A percentile compares a stretch with the other conserved stretches of the same genome.
These are phyloP conservation scores for Philhelius pedissequus DNA, from an alignment of 2,888 invertebrate species.

Conservation along the genomic window DNA sequence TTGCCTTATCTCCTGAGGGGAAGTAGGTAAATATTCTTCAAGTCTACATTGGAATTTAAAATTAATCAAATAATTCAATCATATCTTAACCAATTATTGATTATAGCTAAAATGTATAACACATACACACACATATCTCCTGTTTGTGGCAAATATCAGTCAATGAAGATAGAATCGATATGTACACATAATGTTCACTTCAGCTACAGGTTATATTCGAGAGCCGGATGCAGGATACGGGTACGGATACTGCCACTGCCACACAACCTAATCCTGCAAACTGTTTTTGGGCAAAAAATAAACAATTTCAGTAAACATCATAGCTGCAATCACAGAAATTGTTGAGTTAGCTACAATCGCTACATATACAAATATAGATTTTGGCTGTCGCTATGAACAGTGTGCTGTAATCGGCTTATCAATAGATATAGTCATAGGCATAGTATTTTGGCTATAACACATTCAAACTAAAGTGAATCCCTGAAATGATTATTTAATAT, in stretches of 20 bases:
- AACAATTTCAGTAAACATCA: not conserved
- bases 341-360: not conserved
- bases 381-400: too few relatives aligned
- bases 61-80: too few relatives aligned
- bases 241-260: not conserved
- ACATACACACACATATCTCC: too few relatives aligned
- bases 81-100: too few relatives aligned
- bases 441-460: not conserved
- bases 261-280: not conserved
- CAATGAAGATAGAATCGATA: not conserved
- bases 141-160: not conserved
- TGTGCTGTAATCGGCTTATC: constrained; percentile 42
- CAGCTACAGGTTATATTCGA: not conserved
- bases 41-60: too few relatives aligned
- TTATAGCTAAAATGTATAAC: too few relatives aligned
- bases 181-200: not conserved
- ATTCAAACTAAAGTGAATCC: not conserved
- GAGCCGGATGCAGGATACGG: not conserved
- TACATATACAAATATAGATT: not conserved
- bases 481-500: constrained; percentile 18
- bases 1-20: too few relatives aligned
- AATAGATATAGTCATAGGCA: not conserved
- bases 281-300: not conserved
- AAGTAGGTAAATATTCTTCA: too few relatives aligned
- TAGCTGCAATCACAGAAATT: not conserved